Evolutionary conservation across 2,113 vertebrate genomes (phyloP), one percentile per base, ranked within the genome.

Genomic region (Sisor rabdophorus): DNA sequence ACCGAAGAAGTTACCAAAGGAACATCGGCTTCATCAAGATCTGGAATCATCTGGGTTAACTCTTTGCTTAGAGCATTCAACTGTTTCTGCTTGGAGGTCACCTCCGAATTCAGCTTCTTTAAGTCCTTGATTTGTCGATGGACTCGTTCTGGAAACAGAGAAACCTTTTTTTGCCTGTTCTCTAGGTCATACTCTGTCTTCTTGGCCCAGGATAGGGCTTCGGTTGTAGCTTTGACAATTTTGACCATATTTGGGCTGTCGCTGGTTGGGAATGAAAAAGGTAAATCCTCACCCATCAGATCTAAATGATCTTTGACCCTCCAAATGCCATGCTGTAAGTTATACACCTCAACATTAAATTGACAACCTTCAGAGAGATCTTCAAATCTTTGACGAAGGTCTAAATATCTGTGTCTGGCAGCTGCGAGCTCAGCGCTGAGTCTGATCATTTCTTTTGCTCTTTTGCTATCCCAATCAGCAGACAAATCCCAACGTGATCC

Each of bases 121-220:
- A 93, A 89, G 53, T 84, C 91, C 85, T 87, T 84, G 77, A 96
- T 93, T 84, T 97, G 94, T 22, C 85, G 86, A 71, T 93, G 87
- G 53, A 97, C 90, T 63, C 92, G 88, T 28, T 90, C 92, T 0
- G 95, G 95, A 13, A 94, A 90, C 79, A 98, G 90, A 8, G 93
- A 87, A 52, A 92, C 85, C 67, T 88, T 89, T 79, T 77, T 84
- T 40, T 79, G 82, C 2, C 80, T 79, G 17, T 90, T 86, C 54
- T 88, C 86, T 1, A 91, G 88, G 69, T 89, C 81, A 17, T 81
- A 82, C 79, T 90, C 88, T 0, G 87, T 89, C 78, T 90, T 89
- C 81, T 87, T 94, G 1, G 92, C 88, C 94, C 94, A 95, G 0
- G 87, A 84, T 8, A 94, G 84, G 1, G 89, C 92, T 61, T 95